Percentiles rank a stretch among this genome's conserved stretches.
phyloP scores from a whole-genome alignment of 2,113 vertebrate species.

The Chinchilla lanigera region DNA sequence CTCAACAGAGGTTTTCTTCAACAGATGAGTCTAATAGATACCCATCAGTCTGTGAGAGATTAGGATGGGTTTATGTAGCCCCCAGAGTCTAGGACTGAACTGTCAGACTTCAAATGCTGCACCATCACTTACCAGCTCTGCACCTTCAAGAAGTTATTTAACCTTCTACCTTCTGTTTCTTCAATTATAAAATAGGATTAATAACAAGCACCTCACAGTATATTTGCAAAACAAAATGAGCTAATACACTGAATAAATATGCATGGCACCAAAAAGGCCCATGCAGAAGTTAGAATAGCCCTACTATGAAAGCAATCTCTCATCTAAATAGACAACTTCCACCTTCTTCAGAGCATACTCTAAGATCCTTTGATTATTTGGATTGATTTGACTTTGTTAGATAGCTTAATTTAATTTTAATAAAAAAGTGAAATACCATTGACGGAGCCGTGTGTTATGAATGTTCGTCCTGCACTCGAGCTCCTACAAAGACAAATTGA shows the following conservation, averaged over 20 bases:
- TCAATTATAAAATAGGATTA: not conserved
- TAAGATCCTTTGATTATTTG: not conserved
- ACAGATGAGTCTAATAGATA: not conserved
- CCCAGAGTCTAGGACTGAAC: fast-evolving
- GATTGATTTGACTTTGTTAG: not conserved
- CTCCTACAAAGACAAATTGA: not conserved
- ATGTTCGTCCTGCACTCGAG: no score
- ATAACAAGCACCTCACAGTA: not conserved
- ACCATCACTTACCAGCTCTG: fast-evolving
- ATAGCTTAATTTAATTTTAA: not conserved
- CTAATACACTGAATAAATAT: not conserved
- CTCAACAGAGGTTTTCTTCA: not conserved
- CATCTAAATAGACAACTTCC: not conserved
- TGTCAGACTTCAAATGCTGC: not conserved
- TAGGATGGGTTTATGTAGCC: not conserved
- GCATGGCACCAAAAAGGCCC: not conserved
- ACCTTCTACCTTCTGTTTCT: not conserved
- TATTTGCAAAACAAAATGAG: not conserved
- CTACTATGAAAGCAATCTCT: not conserved
- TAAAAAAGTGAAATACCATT: not conserved
- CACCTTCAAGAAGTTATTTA: not conserved
- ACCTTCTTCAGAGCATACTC: not conserved
- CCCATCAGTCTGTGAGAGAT: not conserved
- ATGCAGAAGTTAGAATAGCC: fast-evolving
- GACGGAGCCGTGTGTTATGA: not conserved